Evolutionary conservation across 2,888 invertebrate species (phyloP), one percentile per base, ranked within the genome.

Genomic region (Oscheius sp.): DNA sequence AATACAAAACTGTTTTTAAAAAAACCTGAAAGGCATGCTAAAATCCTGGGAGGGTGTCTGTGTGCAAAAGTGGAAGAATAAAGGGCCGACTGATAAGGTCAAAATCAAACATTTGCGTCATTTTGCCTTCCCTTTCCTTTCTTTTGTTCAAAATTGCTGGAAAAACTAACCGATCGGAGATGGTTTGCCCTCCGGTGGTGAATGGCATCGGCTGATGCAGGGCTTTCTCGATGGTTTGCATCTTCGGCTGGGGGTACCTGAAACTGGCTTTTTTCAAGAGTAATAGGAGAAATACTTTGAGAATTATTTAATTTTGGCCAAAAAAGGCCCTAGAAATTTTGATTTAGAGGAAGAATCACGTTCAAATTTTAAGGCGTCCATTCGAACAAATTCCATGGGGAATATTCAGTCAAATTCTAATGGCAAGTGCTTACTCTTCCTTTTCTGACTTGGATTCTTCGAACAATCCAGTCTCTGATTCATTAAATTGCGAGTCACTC

Each of bases 181-280:
- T 85, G 25, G 86, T 86, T 73, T 86, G 86, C 5, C 86, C 86
- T 63, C 86, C 86, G 31, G 85, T 82, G 20, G 86, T 86, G 72
- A 86, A 86, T 27, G 86, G 86, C 86, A 86, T 84, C 71, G 84
- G 84, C 69, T 79, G 76, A 72, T 84, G 84, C 63, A 84, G 76
- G 34, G 81, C 81, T 73, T 84, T 84, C 72, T 84, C 85, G 45
- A 84, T 76, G 39, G 83, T 84, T 75, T 84, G 85, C 84, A 84
- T 84, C 3, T 12, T 15, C 25, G 48, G 5, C n/a, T n/a, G 17
- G 8, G 3, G n/a, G n/a, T n/a, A n/a, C n/a, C n/a, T n/a, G n/a
- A n/a, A n/a, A n/a, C n/a, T n/a, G n/a, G n/a, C n/a, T n/a, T n/a
- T n/a, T n/a, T n/a, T n/a, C n/a, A n/a, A n/a, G n/a, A n/a, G n/a